Percentiles rank a stretch among this genome's conserved stretches.
Conservation (phyloP, 2,797 vertebrate species). For the Tadarida brasiliensis region DNA sequence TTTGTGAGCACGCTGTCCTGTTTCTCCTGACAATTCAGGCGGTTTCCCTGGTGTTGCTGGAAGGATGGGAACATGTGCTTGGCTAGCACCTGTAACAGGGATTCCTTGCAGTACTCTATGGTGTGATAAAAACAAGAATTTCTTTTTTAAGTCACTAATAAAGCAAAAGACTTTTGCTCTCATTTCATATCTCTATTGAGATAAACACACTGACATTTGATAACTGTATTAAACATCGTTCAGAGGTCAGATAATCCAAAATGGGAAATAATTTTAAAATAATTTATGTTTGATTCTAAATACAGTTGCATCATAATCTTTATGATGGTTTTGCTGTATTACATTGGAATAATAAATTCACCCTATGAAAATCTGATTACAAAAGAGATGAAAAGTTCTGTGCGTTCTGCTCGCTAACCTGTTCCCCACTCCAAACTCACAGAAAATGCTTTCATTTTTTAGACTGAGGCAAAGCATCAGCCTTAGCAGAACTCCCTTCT, state of each 20-base stretch:
- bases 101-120: constrained; percentile 86
- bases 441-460: neutral
- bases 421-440: neutral
- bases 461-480: neutral
- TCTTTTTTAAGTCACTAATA: constrained; percentile 6
- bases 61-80: constrained; percentile 61
- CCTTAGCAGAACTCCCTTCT: neutral
- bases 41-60: constrained; percentile 53
- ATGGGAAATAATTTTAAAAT: constrained; percentile 5
- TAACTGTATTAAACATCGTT: neutral
- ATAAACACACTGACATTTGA: neutral
- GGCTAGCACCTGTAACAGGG: constrained; percentile 67
- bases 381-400: constrained; percentile 24
- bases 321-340: constrained; percentile 1
- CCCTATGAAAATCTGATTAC: neutral
- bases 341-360: neutral
- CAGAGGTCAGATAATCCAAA: constrained; percentile 33
- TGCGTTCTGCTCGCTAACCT: neutral
- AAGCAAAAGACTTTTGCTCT: neutral
- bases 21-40: constrained; percentile 78
- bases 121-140: constrained; percentile 57
- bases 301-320: neutral
- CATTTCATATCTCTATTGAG: neutral
- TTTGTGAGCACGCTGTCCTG: constrained; percentile 78
- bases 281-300: constrained; percentile 1